phyloP scores from a whole-genome alignment of 2,113 vertebrate species.

The Mormoops blainvillei region DNA sequence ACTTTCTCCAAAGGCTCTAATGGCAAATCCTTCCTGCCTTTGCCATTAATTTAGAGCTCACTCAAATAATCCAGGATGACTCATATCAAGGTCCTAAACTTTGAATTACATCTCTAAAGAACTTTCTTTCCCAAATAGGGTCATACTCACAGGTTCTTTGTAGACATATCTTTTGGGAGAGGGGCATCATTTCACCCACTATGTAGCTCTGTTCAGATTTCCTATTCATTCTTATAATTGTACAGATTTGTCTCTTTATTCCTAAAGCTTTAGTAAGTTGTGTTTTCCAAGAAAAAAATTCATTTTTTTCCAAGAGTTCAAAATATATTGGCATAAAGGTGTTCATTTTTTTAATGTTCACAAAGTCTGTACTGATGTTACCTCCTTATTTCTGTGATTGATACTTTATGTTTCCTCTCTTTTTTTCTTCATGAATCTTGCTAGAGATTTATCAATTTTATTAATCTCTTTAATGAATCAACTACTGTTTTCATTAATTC shows the following conservation, averaged over 20 bases:
- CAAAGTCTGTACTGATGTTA: background rate
- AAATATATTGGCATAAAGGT: background rate
- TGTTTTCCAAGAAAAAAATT: background rate
- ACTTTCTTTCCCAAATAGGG: background rate
- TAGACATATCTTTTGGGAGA: background rate
- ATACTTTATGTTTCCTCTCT: background rate
- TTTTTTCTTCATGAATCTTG: background rate
- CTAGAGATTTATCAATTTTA: background rate
- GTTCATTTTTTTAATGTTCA: background rate
- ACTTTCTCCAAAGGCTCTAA: background rate
- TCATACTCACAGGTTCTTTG: background rate
- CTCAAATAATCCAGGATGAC: background rate
- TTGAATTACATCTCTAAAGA: background rate
- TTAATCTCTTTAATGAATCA: background rate
- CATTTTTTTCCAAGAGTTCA: background rate
- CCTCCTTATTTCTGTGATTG: background rate
- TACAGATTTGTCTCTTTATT: background rate
- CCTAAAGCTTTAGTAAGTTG: background rate
- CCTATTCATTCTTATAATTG: background rate
- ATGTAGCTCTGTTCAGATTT: background rate
- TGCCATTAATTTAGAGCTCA: background rate
- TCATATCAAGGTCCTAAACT: background rate
- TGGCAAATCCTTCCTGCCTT: background rate
- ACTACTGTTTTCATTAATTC: background rate
- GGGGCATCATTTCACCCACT: background rate